phyloP scores from a whole-genome alignment of 2,888 invertebrate species.

The Melieria crassipennis region DNA sequence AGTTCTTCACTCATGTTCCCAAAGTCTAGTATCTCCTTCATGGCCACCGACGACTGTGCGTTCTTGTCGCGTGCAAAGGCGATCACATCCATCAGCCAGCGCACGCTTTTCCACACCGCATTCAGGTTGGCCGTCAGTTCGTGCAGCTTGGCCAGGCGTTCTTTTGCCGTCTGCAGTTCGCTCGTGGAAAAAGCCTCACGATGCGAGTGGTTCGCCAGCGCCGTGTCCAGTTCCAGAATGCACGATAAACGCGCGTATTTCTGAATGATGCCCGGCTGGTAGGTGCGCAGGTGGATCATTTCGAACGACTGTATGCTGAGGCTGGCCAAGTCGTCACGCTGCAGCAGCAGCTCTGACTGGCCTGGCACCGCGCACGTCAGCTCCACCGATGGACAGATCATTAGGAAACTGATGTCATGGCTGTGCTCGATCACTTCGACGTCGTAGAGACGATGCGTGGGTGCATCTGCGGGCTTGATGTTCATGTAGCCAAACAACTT shows the following conservation, averaged over 20 bases:
- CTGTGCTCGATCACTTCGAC: conserved; percentile 93
- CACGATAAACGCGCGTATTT: conserved; percentile 93
- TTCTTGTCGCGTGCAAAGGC: conserved; percentile 89
- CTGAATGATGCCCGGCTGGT: conserved; percentile 88
- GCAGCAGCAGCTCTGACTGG: conserved; percentile 83
- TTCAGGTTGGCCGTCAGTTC: conserved; percentile 88
- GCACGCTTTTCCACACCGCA: conserved; percentile 88
- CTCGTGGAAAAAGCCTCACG: conserved; percentile 93
- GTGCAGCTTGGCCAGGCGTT: conserved; percentile 82
- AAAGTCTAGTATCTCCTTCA: conserved; percentile 62
- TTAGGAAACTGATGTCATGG: conserved; percentile 88
- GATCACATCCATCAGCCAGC: conserved; percentile 97
- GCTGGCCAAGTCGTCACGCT: conserved; percentile 85
- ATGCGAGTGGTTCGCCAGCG: conserved; percentile 90
- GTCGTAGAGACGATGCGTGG: conserved; percentile 86
- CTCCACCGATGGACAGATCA: conserved; percentile 92
- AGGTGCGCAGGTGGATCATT: conserved; percentile 95
- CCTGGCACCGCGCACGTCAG: conserved; percentile 92
- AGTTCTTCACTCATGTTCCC: conserved; percentile 50
- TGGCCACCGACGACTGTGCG: conserved; percentile 61
- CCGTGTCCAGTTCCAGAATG: conserved; percentile 90
- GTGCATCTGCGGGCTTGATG: conserved; percentile 75
- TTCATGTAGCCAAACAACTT: conserved; percentile 84
- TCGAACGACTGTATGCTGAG: conserved; percentile 93
- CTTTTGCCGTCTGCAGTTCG: conserved; percentile 87